These are phyloP conservation scores for Panulirus ornatus DNA, from an alignment of 1,140 invertebrate species.

Conservation along the genomic window DNA sequence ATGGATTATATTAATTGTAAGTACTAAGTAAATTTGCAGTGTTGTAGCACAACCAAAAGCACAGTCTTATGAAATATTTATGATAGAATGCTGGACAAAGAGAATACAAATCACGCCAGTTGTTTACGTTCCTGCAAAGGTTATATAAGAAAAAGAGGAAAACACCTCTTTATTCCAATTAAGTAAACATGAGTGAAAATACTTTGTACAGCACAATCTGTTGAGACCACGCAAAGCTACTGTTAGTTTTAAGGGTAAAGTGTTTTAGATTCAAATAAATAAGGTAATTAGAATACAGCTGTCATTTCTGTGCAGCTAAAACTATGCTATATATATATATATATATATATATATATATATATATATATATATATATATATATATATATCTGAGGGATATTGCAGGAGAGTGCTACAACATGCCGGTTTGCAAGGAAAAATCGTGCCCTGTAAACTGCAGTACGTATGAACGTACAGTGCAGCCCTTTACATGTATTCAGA, in stretches of 20 bases:
- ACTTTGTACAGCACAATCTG: not conserved
- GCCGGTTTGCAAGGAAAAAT: too few relatives aligned
- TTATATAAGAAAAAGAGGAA: not conserved
- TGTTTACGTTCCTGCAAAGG: too few relatives aligned
- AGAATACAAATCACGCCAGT: too few relatives aligned
- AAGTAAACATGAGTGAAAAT: not conserved
- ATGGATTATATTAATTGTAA: too few relatives aligned
- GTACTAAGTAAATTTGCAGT: too few relatives aligned
- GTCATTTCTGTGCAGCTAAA: not conserved
- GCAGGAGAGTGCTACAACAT: not conserved
- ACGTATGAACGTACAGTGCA: too few relatives aligned
- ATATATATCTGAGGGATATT: not conserved
- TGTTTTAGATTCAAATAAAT: not conserved
- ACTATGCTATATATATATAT: not conserved
- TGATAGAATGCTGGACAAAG: too few relatives aligned
- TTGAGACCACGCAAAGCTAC: not conserved
- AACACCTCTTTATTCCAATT: not conserved
- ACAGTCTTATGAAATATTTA: too few relatives aligned
- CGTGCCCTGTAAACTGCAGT: too few relatives aligned
- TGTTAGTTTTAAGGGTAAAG: not conserved
- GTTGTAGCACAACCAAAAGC: too few relatives aligned
- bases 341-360: constrained; percentile 11
- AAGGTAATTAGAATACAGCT: not conserved
- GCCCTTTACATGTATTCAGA: too few relatives aligned
- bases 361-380: not conserved